Evolutionary conservation across 2,113 vertebrate species (phyloP).

Genomic region (Proteles cristata): DNA sequence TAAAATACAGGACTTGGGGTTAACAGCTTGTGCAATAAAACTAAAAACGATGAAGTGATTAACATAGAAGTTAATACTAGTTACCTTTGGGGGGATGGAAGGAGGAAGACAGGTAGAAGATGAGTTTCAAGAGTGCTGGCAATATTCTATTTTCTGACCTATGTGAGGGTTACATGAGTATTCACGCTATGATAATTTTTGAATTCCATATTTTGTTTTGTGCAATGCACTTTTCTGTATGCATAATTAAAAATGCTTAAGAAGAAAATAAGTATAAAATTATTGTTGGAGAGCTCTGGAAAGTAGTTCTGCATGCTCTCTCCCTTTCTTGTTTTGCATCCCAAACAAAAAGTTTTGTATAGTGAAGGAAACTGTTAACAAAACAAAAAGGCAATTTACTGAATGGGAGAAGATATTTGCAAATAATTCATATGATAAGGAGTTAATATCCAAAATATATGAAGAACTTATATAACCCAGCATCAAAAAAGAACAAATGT

Average conservation of each 20-base stretch:
- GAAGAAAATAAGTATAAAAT: background rate
- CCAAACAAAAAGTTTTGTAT: background rate
- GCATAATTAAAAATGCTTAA: background rate
- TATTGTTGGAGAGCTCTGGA: background rate
- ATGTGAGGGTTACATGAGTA: background rate
- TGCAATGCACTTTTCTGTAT: background rate
- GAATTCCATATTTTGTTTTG: background rate
- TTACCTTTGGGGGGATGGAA: background rate
- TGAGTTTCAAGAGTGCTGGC: background rate
- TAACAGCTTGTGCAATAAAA: background rate
- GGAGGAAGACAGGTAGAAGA: background rate
- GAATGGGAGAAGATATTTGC: background rate
- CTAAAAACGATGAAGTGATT: background rate
- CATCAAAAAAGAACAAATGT: background rate
- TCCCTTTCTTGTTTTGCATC: no score
- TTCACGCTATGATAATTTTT: background rate
- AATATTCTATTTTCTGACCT: background rate
- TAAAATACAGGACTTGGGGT: background rate
- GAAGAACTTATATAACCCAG: background rate
- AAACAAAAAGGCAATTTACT: background rate
- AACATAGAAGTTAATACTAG: background rate
- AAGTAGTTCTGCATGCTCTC: no score
- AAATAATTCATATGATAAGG: background rate
- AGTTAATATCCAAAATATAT: background rate
- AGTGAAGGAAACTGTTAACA: background rate